phyloP scores from a whole-genome alignment of 1,140 invertebrate species.

The Schlechtendalia chinensis region DNA sequence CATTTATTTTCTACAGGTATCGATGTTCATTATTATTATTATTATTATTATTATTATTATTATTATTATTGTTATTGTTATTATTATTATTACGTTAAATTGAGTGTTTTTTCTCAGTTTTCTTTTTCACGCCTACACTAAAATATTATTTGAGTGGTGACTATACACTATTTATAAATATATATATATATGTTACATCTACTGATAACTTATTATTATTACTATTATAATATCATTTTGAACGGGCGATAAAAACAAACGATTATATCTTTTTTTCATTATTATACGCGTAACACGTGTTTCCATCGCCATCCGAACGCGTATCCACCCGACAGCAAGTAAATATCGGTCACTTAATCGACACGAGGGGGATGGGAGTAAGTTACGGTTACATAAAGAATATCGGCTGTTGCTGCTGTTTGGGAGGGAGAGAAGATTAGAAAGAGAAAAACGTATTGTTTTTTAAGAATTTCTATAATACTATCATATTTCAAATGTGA shows the following conservation, averaged over 20 bases:
- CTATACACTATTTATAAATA: too few relatives aligned
- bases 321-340: not conserved
- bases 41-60: too few relatives aligned
- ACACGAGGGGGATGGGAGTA: not conserved
- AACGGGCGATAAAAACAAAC: conserved; percentile 24
- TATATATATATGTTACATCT: too few relatives aligned
- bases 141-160: not conserved
- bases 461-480: too few relatives aligned
- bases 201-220: not conserved
- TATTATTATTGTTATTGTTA: too few relatives aligned
- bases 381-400: not conserved
- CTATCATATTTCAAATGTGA: too few relatives aligned
- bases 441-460: too few relatives aligned
- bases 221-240: not conserved
- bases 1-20: too few relatives aligned
- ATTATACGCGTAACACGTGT: not conserved
- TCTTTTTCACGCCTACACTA: not conserved
- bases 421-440: too few relatives aligned
- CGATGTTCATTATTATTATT: not conserved
- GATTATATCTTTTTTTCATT: not conserved
- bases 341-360: not conserved
- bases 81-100: not conserved
- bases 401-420: not conserved
- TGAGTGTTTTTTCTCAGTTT: not conserved
- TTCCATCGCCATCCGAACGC: not conserved